Conservation (phyloP, 2,797 vertebrate genomes). For the Danio albolineatus region DNA sequence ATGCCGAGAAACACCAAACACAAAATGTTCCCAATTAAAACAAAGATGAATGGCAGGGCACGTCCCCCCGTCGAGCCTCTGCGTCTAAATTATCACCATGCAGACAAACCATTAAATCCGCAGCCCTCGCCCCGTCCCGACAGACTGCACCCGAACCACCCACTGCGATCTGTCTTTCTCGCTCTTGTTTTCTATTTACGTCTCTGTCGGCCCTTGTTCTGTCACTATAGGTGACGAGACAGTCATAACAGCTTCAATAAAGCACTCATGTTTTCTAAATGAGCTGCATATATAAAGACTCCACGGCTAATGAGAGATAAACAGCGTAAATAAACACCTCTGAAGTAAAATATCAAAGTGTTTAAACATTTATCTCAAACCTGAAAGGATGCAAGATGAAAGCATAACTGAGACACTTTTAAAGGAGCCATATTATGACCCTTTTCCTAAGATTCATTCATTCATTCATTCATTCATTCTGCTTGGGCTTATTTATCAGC, state of each 20-base stretch:
- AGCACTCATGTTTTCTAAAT: constrained; percentile 33
- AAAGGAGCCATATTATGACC: too few species aligned
- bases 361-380: constrained; percentile 3
- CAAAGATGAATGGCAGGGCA: constrained; percentile 71
- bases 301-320: not conserved
- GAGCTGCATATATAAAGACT: constrained; percentile 7
- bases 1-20: constrained; percentile 69
- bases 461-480: too few species aligned
- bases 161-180: constrained; percentile 19
- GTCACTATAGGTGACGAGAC: constrained; percentile 12
- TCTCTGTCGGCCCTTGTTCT: constrained; percentile 26
- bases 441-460: too few species aligned
- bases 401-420: too few species aligned
- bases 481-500: too few species aligned
- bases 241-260: constrained; percentile 23
- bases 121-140: constrained; percentile 17
- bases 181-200: constrained; percentile 26
- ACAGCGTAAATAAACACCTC: not conserved
- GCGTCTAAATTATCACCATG: constrained; percentile 60
- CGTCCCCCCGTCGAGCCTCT: constrained; percentile 55
- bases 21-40: constrained; percentile 80
- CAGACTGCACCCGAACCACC: constrained; percentile 13
- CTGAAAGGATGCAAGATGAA: constrained; percentile 17
- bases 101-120: constrained; percentile 68
- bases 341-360: constrained; percentile 12